Conservation (phyloP, 2,888 invertebrate genomes). For the Phragmatobia fuliginosa region DNA sequence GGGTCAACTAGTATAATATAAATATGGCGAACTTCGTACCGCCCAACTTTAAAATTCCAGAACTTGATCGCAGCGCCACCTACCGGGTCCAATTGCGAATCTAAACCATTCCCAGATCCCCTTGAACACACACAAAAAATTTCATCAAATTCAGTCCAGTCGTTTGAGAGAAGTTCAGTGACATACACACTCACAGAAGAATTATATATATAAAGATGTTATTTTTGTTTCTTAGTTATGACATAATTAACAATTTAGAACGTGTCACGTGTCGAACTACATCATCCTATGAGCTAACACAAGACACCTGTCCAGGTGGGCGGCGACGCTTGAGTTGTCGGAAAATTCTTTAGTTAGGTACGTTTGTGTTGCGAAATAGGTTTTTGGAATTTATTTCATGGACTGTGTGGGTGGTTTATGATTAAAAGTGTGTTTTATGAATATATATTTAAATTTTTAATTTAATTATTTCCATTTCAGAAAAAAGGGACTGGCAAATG, state of each 20-base stretch:
- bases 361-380: constrained; percentile 59
- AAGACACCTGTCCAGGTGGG: constrained; percentile 81
- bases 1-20: no score
- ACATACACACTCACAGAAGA: no score
- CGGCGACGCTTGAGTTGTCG: constrained; percentile 68
- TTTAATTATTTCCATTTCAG: background rate
- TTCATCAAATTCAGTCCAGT: no score
- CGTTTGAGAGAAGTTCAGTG: no score
- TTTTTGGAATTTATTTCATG: constrained; percentile 45
- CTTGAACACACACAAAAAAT: no score
- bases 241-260: constrained; percentile 26
- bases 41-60: no score
- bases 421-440: constrained; percentile 13
- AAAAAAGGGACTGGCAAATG: background rate
- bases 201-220: no score
- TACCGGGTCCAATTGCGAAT: no score
- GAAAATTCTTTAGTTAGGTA: constrained; percentile 58
- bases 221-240: constrained; percentile 43
- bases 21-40: no score
- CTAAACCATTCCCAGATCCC: no score
- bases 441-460: constrained; percentile 19
- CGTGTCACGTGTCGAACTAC: constrained; percentile 59
- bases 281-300: constrained; percentile 63
- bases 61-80: no score
- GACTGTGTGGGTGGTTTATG: constrained; percentile 33